Evolutionary conservation across 2,797 vertebrate species (phyloP).

Genomic region (Rhinella marina): DNA sequence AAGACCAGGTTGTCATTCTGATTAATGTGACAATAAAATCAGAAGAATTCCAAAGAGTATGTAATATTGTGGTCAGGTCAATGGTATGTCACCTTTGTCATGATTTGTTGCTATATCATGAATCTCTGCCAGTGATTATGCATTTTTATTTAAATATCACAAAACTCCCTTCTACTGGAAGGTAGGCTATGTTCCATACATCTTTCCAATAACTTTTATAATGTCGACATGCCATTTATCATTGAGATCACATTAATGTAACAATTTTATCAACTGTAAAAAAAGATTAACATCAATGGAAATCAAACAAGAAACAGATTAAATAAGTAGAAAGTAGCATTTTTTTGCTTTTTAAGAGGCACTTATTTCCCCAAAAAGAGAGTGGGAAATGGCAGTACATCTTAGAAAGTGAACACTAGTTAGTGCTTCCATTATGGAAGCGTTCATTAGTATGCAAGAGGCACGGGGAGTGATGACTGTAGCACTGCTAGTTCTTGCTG

Average conservation of each 20-base stretch:
- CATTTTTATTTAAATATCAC: background rate
- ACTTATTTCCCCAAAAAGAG: too few species aligned
- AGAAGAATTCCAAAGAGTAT: background rate
- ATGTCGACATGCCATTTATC: background rate
- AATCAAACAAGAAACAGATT: background rate
- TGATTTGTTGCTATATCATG: background rate
- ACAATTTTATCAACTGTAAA: background rate
- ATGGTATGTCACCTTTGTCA: background rate
- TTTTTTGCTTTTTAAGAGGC: too few species aligned
- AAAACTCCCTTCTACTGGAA: background rate
- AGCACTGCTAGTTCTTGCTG: too few species aligned
- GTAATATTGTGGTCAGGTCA: background rate
- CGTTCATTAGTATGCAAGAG: too few species aligned
- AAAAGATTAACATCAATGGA: background rate
- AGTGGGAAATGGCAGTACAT: too few species aligned
- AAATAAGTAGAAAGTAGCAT: too few species aligned
- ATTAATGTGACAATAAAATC: slow-evolving; percentile 31
- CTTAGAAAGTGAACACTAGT: too few species aligned
- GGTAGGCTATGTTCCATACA: background rate
- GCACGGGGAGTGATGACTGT: too few species aligned
- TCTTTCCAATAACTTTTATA: background rate
- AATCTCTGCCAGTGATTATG: background rate
- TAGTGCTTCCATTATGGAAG: too few species aligned
- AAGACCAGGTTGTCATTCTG: slow-evolving; percentile 2
- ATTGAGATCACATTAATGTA: background rate